Conservation (phyloP, 2,888 invertebrate genomes). For the Nesidiocoris tenuis region DNA sequence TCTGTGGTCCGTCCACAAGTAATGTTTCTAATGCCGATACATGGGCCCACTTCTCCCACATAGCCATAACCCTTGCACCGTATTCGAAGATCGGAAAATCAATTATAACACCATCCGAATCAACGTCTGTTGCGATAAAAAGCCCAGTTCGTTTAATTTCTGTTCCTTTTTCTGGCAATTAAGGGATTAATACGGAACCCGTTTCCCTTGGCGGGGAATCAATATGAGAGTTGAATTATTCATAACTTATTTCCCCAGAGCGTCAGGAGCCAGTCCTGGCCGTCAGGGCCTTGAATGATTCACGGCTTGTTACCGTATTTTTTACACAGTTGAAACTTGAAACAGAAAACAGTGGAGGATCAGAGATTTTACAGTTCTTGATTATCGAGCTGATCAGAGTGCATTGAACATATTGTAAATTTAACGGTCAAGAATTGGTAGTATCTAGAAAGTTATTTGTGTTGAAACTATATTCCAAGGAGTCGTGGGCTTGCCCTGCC, state of each 20-base stretch:
- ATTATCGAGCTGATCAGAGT: background rate
- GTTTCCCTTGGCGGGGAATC: slow-evolving; percentile 6
- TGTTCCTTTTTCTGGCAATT: background rate
- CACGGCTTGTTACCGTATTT: background rate
- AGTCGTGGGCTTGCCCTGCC: too few species aligned
- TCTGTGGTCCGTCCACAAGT: too few species aligned
- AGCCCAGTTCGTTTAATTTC: background rate
- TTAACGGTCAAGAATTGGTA: too few species aligned
- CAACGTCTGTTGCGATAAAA: too few species aligned
- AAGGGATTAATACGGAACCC: background rate
- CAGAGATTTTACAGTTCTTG: background rate
- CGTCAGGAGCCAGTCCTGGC: background rate
- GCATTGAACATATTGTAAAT: too few species aligned
- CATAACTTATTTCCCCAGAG: background rate
- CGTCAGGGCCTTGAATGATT: background rate
- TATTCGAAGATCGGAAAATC: too few species aligned
- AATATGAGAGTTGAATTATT: background rate
- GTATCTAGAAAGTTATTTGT: too few species aligned
- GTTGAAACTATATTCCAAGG: too few species aligned
- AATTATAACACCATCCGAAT: too few species aligned
- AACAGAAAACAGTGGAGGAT: background rate
- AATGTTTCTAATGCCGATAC: too few species aligned
- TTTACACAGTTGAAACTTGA: background rate
- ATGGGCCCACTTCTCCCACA: too few species aligned
- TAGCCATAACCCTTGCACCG: too few species aligned